Conservation (phyloP, 30 jellyfish, hydroid and myxozoan species). For the Rhopilema esculentum region DNA sequence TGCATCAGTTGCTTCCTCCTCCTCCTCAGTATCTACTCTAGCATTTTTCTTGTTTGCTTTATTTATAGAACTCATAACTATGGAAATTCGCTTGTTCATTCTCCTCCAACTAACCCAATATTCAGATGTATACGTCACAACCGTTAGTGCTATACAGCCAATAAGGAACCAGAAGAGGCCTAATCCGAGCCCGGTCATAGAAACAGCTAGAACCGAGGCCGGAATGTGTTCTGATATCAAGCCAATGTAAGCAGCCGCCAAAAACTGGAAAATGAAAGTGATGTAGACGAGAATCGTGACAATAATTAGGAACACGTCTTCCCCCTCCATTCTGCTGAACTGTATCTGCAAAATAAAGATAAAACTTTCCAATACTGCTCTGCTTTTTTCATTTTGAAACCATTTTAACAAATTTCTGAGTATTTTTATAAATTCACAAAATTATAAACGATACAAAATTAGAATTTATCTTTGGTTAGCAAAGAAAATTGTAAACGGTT, state of each 20-base stretch:
- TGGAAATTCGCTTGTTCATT: constrained; percentile 75
- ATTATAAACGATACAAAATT: no score
- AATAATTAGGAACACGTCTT: constrained; percentile 69
- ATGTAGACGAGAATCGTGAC: constrained; percentile 71
- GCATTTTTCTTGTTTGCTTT: not conserved
- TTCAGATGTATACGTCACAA: constrained; percentile 79
- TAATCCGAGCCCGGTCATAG: constrained; percentile 89
- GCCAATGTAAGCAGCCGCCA: constrained; percentile 87
- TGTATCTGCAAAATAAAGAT: constrained; percentile 48
- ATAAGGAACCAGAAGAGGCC: constrained; percentile 91
- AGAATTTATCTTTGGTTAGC: no score
- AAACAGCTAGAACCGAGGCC: constrained; percentile 61
- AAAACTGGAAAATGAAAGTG: constrained; percentile 84
- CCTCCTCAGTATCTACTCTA: constrained; percentile 38
- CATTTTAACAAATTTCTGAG: not conserved
- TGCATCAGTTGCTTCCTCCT: not conserved
- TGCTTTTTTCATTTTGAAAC: not conserved
- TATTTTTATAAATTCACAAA: no score
- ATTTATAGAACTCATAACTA: constrained; percentile 48
- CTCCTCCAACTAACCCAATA: constrained; percentile 85
- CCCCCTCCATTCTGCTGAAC: constrained; percentile 68
- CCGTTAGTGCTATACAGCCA: constrained; percentile 84
- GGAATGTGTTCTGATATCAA: constrained; percentile 73
- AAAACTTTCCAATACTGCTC: not conserved
- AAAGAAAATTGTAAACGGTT: no score